Conservation (phyloP, 2,113 vertebrate genomes). For the Calidris pugnax region DNA sequence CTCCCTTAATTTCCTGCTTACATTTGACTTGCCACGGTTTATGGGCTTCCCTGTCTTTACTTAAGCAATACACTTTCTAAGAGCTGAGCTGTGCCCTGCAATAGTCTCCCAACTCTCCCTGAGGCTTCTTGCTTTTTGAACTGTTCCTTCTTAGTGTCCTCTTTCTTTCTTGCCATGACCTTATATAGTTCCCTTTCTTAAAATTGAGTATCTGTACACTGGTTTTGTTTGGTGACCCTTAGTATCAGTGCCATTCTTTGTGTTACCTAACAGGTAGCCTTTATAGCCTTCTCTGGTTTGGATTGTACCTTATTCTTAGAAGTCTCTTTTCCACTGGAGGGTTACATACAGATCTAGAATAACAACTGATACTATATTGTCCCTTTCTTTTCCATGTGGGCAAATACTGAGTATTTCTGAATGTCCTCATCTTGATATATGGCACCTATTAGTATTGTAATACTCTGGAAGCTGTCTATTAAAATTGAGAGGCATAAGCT, state of each 20-base stretch:
- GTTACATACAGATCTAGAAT: neutral
- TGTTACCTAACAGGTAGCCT: neutral
- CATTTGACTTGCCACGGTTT: neutral
- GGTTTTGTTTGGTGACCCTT: neutral
- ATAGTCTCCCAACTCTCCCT: neutral
- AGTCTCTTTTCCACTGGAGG: neutral
- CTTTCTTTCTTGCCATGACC: neutral
- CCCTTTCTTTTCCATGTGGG: neutral
- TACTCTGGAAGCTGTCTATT: neutral
- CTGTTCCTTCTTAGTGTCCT: neutral
- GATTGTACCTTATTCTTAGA: neutral
- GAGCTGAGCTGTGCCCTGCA: neutral
- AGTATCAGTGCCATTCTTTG: neutral
- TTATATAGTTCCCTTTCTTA: neutral
- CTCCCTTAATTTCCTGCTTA: constrained; percentile 27
- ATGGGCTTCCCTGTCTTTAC: neutral
- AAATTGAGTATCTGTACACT: neutral
- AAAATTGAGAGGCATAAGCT: neutral
- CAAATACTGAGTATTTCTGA: neutral
- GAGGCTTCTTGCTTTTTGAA: constrained; percentile 8
- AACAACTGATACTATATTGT: accelerated
- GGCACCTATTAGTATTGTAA: neutral
- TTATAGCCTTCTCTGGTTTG: neutral
- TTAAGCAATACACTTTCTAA: neutral
- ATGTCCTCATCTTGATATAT: neutral